Evolutionary conservation across 2,888 invertebrate genomes (phyloP).

Genomic region (Stenolophus ochropezus): DNA sequence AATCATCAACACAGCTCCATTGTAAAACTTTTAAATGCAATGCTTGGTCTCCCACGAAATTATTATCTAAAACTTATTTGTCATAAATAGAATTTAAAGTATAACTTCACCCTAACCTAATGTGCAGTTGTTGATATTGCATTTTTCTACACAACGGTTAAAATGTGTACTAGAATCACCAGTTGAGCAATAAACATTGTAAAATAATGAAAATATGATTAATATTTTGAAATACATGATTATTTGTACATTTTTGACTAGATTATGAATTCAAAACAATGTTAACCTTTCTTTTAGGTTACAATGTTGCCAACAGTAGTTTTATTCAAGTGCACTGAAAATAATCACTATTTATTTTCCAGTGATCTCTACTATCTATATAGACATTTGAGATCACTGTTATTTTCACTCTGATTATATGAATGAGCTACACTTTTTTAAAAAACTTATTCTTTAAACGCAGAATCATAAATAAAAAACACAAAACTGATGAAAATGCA

Average conservation of each 20-base stretch:
- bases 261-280: neutral
- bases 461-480: no score
- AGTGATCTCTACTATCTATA: no score
- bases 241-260: conserved; percentile 5
- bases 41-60: conserved; percentile 65
- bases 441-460: no score
- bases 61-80: conserved; percentile 65
- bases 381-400: no score
- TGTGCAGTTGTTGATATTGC: conserved; percentile 74
- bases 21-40: conserved; percentile 71
- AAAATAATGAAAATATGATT: conserved; percentile 64
- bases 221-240: neutral
- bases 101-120: conserved; percentile 70
- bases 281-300: neutral
- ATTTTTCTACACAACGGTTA: conserved; percentile 75
- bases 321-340: no score
- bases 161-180: conserved; percentile 78
- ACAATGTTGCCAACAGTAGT: neutral
- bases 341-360: no score
- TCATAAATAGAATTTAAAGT: neutral
- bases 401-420: no score
- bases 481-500: no score
- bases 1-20: conserved; percentile 93
- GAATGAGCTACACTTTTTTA: no score
- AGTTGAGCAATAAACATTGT: neutral